Conservation (phyloP, 2,888 invertebrate species). For the Dasysyrphus tricinctus region DNA sequence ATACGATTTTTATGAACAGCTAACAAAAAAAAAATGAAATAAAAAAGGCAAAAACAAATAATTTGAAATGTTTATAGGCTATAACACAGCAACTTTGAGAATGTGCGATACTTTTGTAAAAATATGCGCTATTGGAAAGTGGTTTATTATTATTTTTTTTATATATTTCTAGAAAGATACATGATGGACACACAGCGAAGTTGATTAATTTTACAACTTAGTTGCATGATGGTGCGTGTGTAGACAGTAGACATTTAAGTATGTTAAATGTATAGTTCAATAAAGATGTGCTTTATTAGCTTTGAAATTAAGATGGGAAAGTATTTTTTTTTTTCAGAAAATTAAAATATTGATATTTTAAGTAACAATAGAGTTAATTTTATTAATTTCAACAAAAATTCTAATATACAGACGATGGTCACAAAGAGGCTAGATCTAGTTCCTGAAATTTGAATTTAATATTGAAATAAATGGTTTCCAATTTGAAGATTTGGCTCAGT, state of each 20-base stretch:
- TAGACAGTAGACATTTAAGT: not conserved
- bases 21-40: slow-evolving; percentile 16
- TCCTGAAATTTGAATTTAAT: too few relatives aligned
- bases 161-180: not conserved
- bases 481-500: too few relatives aligned
- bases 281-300: not conserved
- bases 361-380: too few relatives aligned
- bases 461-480: too few relatives aligned
- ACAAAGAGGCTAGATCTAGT: too few relatives aligned
- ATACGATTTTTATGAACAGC: slow-evolving; percentile 28
- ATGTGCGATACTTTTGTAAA: slow-evolving; percentile 39
- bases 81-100: slow-evolving; percentile 42
- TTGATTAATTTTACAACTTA: slow-evolving; percentile 14
- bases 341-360: too few relatives aligned
- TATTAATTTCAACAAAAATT: too few relatives aligned
- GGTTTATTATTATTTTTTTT: not conserved
- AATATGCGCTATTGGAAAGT: slow-evolving; percentile 20
- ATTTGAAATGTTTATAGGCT: slow-evolving; percentile 66
- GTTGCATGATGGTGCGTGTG: not conserved
- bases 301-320: not conserved
- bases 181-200: slow-evolving; percentile 23
- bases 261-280: not conserved
- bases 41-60: slow-evolving; percentile 50
- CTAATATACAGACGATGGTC: too few relatives aligned
- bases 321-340: not conserved